phyloP scores from a whole-genome alignment of 2,797 vertebrate genomes.

The Leucoraja ocellata region DNA sequence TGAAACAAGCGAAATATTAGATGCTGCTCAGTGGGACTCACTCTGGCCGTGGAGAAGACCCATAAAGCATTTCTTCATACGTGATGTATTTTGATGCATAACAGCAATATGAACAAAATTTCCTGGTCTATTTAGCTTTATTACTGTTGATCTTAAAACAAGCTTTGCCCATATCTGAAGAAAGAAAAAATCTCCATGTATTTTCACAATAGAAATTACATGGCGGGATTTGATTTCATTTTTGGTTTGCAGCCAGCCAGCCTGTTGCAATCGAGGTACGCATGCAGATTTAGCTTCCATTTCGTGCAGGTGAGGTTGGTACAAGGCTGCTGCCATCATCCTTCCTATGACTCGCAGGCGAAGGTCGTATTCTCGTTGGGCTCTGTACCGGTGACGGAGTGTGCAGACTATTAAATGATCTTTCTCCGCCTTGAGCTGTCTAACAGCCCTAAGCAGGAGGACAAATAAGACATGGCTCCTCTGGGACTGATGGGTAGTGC shows the following conservation, averaged over 20 bases:
- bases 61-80: background rate
- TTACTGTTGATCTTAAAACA: background rate
- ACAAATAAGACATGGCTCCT: constrained; percentile 28
- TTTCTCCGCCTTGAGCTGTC: background rate
- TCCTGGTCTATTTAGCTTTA: background rate
- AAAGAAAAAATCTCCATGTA: background rate
- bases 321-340: background rate
- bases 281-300: background rate
- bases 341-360: background rate
- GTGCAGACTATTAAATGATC: background rate
- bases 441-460: constrained; percentile 10
- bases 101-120: background rate
- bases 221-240: background rate
- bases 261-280: background rate
- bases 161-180: background rate
- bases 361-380: background rate
- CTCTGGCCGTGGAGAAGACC: no score
- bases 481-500: constrained; percentile 10
- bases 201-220: background rate
- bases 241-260: background rate
- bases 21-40: no score
- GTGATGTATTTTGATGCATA: background rate
- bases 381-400: background rate
- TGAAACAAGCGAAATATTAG: no score
- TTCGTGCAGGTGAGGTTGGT: background rate